Base-by-base conservation (phyloP, 2,888 invertebrate genomes). In the Dorcus hopei region DNA sequence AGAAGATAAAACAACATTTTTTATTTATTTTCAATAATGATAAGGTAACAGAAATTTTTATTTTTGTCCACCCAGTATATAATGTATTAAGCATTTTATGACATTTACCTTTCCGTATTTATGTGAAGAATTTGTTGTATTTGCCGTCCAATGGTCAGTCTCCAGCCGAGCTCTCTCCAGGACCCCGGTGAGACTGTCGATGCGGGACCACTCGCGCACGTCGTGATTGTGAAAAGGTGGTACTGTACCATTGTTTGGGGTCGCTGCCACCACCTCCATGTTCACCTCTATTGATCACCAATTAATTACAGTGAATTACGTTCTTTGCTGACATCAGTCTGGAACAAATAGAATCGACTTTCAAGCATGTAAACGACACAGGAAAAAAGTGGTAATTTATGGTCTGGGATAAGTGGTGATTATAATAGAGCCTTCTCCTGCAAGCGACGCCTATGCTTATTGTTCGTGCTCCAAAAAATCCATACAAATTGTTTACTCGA, bases 181-280 rank as follows among this genome's bases (percentile, higher is more conserved):
- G 70, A 82, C 81, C 23, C 82, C 83, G 39, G 82, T 82, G 65
- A 82, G 74, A 65, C 79, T 77, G 72, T 83, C 82, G 62, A 82
- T 74, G 61, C 79, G 75, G 57, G 81, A 81, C 83, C 83, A 83
- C 70, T 83, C 83, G 68, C 80, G 79, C 63, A 82, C 81, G 71
- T 82, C 81, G 69, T 80, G 81, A 64, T 81, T 81, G 68, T 80
- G 80, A 68, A 80, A 81, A 14, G 81, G 81, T 48, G 73, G 68
- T 63, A 69, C 70, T 59, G 72, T 74, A 61, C 74, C 76, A 48
- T 72, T 71, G 48, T 67, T 64, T 39, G 76, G 73, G 58, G 75
- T 69, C 59, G 77, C 74, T 59, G 77, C 73, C 57, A 79, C 78
- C 65, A 78, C 75, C 71, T 78, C 80, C 79, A 79, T 75, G 38